Percentiles rank a stretch among this genome's conserved stretches.
Evolutionary conservation across 2,888 invertebrate species (phyloP).

Genomic region (Ectobius pallidus): DNA sequence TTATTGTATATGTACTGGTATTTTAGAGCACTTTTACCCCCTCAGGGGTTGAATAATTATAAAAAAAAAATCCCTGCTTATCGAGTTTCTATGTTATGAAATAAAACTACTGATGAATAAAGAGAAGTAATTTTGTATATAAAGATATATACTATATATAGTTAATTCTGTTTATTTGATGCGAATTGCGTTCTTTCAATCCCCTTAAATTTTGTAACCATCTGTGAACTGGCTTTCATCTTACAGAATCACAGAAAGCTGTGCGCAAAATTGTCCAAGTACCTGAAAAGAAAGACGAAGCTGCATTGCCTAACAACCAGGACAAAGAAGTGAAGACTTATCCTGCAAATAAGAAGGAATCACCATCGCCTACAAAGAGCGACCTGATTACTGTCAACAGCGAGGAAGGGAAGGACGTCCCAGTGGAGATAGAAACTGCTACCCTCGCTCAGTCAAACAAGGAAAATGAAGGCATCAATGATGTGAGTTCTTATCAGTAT

Average conservation of each 20-base stretch:
- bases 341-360: neutral
- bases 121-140: too few relatives aligned
- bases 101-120: too few relatives aligned
- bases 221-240: too few relatives aligned
- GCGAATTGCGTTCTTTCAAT: too few relatives aligned
- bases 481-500: neutral
- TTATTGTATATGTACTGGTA: too few relatives aligned
- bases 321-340: slow-evolving; percentile 21
- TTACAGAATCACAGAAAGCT: neutral
- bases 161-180: too few relatives aligned
- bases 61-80: too few relatives aligned
- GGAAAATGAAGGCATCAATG: neutral
- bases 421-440: neutral
- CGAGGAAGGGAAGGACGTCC: neutral
- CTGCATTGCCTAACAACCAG: neutral
- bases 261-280: slow-evolving; percentile 7
- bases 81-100: too few relatives aligned
- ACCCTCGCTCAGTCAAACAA: neutral
- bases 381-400: neutral
- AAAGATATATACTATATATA: too few relatives aligned
- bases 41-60: too few relatives aligned
- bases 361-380: neutral
- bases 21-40: too few relatives aligned
- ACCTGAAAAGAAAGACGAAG: slow-evolving; percentile 6
- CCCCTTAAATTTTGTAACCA: too few relatives aligned